Conservation (phyloP, 2,113 vertebrate species). For the Antechinus flavipes region DNA sequence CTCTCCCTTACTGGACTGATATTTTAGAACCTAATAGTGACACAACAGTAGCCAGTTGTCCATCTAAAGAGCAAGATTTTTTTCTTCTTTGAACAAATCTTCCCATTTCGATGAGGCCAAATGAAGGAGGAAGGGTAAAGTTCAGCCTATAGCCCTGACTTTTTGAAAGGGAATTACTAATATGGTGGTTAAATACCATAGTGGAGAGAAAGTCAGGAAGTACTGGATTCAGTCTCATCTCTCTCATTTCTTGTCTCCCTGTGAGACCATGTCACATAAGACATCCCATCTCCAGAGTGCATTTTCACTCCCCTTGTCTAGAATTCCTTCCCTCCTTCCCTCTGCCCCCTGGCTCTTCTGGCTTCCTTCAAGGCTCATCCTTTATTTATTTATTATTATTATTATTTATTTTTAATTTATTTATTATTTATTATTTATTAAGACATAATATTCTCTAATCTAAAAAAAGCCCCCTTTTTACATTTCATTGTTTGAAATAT, state of each 20-base stretch:
- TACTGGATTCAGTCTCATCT: too few species aligned
- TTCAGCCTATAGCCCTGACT: background rate
- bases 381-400: too few species aligned
- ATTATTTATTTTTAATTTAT: too few species aligned
- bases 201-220: too few species aligned
- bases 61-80: slow-evolving; percentile 41
- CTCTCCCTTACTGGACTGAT: slow-evolving; percentile 44
- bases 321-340: too few species aligned
- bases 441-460: background rate
- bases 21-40: slow-evolving; percentile 64
- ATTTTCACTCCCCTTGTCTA: too few species aligned
- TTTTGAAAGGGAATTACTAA: background rate
- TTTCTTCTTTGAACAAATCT: slow-evolving; percentile 46
- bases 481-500: background rate
- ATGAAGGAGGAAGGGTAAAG: background rate
- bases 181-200: background rate
- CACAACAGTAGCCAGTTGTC: slow-evolving; percentile 61
- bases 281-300: too few species aligned
- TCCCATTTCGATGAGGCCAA: background rate
- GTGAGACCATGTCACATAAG: too few species aligned
- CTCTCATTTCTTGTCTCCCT: too few species aligned
- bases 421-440: background rate
- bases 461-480: background rate
- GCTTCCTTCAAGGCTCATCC: too few species aligned
- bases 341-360: too few species aligned